Evolutionary conservation across 2,113 vertebrate genomes (phyloP).

Genomic region (Copsychus sechellarum): DNA sequence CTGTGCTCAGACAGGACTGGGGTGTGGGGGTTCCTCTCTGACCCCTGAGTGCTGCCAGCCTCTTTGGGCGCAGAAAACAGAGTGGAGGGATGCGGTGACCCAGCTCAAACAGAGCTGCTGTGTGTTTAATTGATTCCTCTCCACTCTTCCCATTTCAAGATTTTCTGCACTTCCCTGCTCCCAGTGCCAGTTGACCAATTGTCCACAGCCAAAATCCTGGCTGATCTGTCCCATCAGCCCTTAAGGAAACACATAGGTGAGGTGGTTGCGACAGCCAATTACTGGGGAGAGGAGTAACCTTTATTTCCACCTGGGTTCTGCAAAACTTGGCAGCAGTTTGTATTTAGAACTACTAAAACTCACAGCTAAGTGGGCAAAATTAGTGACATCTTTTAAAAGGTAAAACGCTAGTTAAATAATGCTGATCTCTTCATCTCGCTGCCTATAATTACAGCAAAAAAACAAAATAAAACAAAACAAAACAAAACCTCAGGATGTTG

Average conservation of each 20-base stretch:
- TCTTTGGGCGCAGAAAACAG: accelerated
- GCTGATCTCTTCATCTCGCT: not conserved
- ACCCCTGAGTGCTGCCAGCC: accelerated
- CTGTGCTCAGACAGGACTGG: not conserved
- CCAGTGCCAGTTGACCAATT: not conserved
- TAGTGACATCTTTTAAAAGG: not conserved
- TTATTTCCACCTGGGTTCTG: not conserved
- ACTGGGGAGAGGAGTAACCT: accelerated
- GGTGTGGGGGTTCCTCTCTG: not conserved
- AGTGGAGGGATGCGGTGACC: accelerated
- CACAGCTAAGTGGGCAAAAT: not conserved
- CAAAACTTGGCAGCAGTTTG: not conserved
- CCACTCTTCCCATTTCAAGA: not conserved
- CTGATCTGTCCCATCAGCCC: not conserved
- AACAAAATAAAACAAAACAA: not conserved
- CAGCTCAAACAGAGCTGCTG: not conserved
- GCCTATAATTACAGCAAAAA: not conserved
- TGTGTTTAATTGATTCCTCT: not conserved
- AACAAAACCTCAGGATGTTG: not conserved
- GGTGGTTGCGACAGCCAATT: not conserved
- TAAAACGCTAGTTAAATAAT: not conserved
- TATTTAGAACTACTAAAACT: not conserved
- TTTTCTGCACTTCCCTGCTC: not conserved
- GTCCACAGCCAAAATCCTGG: not conserved
- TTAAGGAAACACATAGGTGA: not conserved